phyloP scores from a whole-genome alignment of 2,113 vertebrate species.

The Petrocephalus zakoni region DNA sequence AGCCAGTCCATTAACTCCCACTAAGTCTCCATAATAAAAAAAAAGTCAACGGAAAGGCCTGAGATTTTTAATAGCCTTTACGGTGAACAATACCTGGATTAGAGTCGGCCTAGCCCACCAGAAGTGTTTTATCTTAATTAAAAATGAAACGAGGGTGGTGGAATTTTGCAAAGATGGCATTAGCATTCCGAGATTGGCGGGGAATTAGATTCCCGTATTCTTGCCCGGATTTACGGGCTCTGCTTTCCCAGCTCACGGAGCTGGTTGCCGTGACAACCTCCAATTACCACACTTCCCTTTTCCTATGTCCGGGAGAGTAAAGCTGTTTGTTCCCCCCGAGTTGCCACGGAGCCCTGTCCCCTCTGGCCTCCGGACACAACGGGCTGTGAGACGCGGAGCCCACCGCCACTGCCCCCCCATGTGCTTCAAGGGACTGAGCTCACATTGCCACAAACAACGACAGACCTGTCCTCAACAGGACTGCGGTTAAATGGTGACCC shows the following conservation, averaged over 20 bases:
- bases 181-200: conserved; percentile 36
- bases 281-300: conserved; percentile 64
- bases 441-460: neutral
- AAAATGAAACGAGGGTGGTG: conserved; percentile 47
- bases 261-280: conserved; percentile 60
- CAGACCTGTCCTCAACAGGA: neutral
- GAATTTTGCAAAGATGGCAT: conserved; percentile 42
- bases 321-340: conserved; percentile 20
- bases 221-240: conserved; percentile 41
- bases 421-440: neutral
- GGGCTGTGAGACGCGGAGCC: neutral
- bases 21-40: conserved; percentile 31
- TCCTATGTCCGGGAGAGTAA: conserved; percentile 36
- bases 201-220: conserved; percentile 40
- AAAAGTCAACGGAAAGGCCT: conserved; percentile 38
- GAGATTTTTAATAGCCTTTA: conserved; percentile 48
- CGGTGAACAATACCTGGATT: conserved; percentile 48
- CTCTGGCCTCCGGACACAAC: neutral
- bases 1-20: conserved; percentile 39
- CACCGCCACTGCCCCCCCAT: neutral
- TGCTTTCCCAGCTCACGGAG: conserved; percentile 41
- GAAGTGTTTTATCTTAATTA: conserved; percentile 49
- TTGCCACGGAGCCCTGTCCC: neutral
- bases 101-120: conserved; percentile 31
- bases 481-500: neutral